Evolutionary conservation across 2,113 vertebrate species (phyloP), one percentile per base, ranked within the genome.

Genomic region (Bostrychus sinensis): DNA sequence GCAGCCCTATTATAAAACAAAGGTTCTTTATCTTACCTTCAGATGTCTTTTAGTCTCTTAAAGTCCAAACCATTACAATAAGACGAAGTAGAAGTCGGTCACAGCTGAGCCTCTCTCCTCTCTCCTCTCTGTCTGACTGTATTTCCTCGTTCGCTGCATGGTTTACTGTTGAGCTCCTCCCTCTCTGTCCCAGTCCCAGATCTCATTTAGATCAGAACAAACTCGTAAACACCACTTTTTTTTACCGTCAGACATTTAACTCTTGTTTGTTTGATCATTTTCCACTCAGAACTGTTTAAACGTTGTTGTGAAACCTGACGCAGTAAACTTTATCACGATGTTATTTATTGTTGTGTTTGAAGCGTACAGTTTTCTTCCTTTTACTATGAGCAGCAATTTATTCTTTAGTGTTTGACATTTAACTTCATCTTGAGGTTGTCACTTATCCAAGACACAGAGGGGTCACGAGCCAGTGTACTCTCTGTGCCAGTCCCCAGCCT

Each of bases 141-240:
- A 42, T 11, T 10, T 30, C 17, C 48, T 30, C 23, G 5, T 20
- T 7, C 36, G 16, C 22, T 43, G n/a, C 16, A 4, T 42, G 41
- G 41, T 19, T 16, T n/a, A 39, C n/a, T 19, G 13, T 39, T 5
- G 14, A 7, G 1, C 12, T 7, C 23, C 26, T 16, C 28, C 9
- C 19, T 23, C 36, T 10, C 41, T 23, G 7, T 22, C 7, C 8
- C 17, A 19, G 51, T 2, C 5, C 43, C 25, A 14, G 16, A 51
- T 28, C 23, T 23, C 6, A n/a, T 41, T 55, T 14, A 46, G 4
- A 65, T 53, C 77, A 78, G 77, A 84, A 82, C 70, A 70, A 34
- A 54, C 82, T 60, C 57, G 11, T 83, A 78, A 83, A 81, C 20
- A 19, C 55, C 75, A 54, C 60, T 64, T 77, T 72, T 57, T 77